Conservation (phyloP, 2,113 vertebrate genomes). For the Morone saxatilis region DNA sequence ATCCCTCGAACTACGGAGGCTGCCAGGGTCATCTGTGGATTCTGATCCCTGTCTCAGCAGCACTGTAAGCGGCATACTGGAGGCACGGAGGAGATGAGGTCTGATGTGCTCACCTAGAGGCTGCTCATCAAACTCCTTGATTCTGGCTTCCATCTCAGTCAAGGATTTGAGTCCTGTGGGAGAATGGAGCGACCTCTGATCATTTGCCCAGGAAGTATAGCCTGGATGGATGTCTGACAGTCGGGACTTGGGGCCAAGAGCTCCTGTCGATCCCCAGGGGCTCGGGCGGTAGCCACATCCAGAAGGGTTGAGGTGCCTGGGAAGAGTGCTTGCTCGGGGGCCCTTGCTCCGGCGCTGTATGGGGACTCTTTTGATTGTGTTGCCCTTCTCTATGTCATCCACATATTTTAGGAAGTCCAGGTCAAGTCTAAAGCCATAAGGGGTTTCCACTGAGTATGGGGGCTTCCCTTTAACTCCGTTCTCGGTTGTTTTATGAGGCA, state of each 20-base stretch:
- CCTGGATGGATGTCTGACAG: constrained; percentile 78
- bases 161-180: constrained; percentile 66
- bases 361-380: constrained; percentile 94
- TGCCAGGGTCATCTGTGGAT: constrained; percentile 73
- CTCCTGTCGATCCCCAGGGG: constrained; percentile 85
- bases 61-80: constrained; percentile 91
- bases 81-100: constrained; percentile 91
- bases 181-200: constrained; percentile 51
- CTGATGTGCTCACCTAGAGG: constrained; percentile 81
- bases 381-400: constrained; percentile 97
- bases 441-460: constrained; percentile 95
- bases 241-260: constrained; percentile 81
- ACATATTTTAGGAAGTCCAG: constrained; percentile 98
- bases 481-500: constrained; percentile 74
- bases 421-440: constrained; percentile 95
- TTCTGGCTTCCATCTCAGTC: constrained; percentile 80
- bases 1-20: constrained; percentile 63
- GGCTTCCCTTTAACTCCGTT: constrained; percentile 85
- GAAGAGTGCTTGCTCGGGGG: constrained; percentile 90
- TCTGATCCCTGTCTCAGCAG: constrained; percentile 80
- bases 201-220: constrained; percentile 42
- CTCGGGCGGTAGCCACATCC: constrained; percentile 80
- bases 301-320: constrained; percentile 93
- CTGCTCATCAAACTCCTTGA: constrained; percentile 79
- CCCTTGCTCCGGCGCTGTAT: constrained; percentile 91